Evolutionary conservation across 2,888 invertebrate genomes (phyloP).

Genomic region (Caenorhabditis sinica): DNA sequence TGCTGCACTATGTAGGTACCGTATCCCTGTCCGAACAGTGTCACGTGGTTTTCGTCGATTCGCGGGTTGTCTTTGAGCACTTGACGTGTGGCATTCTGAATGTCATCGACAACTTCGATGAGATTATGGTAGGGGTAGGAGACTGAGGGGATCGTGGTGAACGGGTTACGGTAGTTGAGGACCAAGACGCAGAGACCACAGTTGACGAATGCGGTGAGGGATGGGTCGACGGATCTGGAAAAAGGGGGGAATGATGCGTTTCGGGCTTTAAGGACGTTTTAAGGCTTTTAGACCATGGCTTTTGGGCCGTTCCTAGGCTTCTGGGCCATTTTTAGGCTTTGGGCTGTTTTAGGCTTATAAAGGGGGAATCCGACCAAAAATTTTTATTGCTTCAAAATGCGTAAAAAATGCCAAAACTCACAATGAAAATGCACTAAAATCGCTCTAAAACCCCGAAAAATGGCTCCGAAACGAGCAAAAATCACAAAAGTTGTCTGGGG

Average conservation of each 20-base stretch:
- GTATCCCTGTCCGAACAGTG: background rate
- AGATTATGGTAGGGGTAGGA: background rate
- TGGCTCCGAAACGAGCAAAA: no score
- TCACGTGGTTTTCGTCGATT: background rate
- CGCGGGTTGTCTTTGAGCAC: background rate
- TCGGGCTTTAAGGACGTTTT: background rate
- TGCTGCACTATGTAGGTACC: background rate
- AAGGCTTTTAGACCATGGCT: background rate
- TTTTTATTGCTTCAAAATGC: no score
- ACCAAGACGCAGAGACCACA: slow-evolving; percentile 16
- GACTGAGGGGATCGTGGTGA: background rate
- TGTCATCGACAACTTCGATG: background rate
- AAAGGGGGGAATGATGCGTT: background rate
- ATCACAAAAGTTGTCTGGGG: no score
- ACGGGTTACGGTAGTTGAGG: slow-evolving; percentile 40
- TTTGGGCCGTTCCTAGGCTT: background rate
- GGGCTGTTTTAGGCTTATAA: no score
- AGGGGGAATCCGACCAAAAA: no score
- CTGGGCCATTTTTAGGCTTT: no score
- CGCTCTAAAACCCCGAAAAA: no score
- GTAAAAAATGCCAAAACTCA: no score
- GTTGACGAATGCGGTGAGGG: slow-evolving; percentile 1
- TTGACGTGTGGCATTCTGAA: background rate
- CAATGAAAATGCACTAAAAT: no score
- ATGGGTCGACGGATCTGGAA: slow-evolving; percentile 15